These are phyloP conservation scores for Aphrophora alni DNA, from an alignment of 2,888 invertebrate genomes.

Conservation along the genomic window DNA sequence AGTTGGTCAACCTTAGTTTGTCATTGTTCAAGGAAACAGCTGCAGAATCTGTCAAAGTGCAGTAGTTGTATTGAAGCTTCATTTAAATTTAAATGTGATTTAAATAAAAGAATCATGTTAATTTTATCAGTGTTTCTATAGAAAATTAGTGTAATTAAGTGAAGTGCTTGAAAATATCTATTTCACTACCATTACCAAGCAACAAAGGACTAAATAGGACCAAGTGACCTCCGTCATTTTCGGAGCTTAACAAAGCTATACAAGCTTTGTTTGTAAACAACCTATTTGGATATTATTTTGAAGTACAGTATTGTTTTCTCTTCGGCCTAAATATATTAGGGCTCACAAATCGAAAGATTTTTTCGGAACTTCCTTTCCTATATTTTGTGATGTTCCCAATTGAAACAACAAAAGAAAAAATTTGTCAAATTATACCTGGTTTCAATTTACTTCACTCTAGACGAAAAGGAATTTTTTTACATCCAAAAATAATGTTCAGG, in stretches of 20 bases:
- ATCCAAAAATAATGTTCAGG: slow-evolving; percentile 87
- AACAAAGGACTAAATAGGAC: neutral
- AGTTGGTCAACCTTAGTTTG: neutral
- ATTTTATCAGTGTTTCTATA: neutral
- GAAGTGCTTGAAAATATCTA: neutral
- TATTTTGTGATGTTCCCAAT: slow-evolving; percentile 52
- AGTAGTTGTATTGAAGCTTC: neutral
- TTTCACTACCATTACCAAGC: neutral
- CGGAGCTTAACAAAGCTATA: slow-evolving; percentile 28
- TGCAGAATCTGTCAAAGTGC: neutral
- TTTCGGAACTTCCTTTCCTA: neutral
- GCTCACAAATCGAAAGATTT: neutral
- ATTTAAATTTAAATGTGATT: neutral
- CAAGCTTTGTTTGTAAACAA: slow-evolving; percentile 38
- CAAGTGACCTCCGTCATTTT: neutral
- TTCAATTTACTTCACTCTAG: slow-evolving; percentile 75
- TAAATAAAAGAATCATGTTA: slow-evolving; percentile 2
- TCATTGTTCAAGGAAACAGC: slow-evolving; percentile 6
- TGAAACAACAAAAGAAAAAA: slow-evolving; percentile 45
- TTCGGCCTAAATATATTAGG: neutral
- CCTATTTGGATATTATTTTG: neutral
- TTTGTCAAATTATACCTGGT: slow-evolving; percentile 44
- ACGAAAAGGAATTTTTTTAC: slow-evolving; percentile 89
- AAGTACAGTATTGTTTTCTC: neutral
- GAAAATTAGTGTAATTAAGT: neutral